Evolutionary conservation across 2,797 vertebrate genomes (phyloP), one percentile per base, ranked within the genome.

Genomic region (Novumbra hubbsi): DNA sequence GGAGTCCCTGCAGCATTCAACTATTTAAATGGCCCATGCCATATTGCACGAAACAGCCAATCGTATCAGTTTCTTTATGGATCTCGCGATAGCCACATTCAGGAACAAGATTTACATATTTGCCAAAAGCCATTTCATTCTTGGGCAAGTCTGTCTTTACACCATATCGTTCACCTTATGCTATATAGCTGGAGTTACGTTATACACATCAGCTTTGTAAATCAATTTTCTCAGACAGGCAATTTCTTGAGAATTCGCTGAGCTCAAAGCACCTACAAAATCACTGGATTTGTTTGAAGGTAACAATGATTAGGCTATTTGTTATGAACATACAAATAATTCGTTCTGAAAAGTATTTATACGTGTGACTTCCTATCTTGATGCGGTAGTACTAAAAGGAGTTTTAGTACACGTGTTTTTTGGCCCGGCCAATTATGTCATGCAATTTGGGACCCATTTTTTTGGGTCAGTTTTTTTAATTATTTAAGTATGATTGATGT

Each of bases 21-120:
- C 8, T 16, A 27, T 50, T 76, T 76, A 76, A 76, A 80, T 76
- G 32, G 32, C 4, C 34, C 34, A 38, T 38, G 34, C 34, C 34
- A 38, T 38, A 38, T 38, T 68, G 19, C 48, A 45, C 4, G 41
- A 65, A 17, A n/a, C 68, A 71, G 72, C 78, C 78, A 80, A 72
- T 80, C 45, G 68, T 30, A 74, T 67, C 60, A 63, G 60, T 27
- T 14, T 15, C 60, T 27, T 63, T 63, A 15, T 27, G 60, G 27
- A 63, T 63, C 60, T 63, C 60, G 27, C 60, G 60, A 63, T 11
- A 30, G 28, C 15, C 60, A 55, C 7, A 55, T 8, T n/a, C 19
- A 55, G 52, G 52, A 55, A 55, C 52, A 28, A 24, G 27, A 14
- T 63, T 30, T 12, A 63, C 27, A 12, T 62, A n/a, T 52, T 52